Conservation (phyloP, 2,888 invertebrate species). For the Horisme vitalbata region DNA sequence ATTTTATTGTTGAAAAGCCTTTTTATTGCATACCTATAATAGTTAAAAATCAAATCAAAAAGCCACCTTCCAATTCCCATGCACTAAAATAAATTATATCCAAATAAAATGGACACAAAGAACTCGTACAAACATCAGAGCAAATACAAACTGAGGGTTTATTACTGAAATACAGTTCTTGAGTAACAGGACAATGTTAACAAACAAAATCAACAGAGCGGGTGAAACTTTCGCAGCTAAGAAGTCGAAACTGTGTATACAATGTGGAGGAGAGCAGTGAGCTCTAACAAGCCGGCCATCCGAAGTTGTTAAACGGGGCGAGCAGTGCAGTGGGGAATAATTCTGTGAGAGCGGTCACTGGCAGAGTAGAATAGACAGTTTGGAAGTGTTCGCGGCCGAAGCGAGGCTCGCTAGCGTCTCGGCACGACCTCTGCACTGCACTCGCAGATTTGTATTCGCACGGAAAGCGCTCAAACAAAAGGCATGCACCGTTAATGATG, state of each 20-base stretch:
- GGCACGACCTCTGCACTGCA: conserved; percentile 17
- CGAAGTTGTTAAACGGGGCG: conserved; percentile 69
- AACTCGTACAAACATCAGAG: conserved; percentile 33
- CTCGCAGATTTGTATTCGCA: conserved; percentile 26
- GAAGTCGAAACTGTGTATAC: conserved; percentile 73
- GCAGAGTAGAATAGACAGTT: conserved; percentile 54
- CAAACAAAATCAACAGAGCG: conserved; percentile 73
- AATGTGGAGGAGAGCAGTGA: conserved; percentile 63
- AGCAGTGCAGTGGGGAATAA: conserved; percentile 54
- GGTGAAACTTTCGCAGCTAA: conserved; percentile 70
- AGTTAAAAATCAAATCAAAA: conserved; percentile 18
- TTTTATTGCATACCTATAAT: too few species aligned
- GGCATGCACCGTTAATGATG: conserved; percentile 52
- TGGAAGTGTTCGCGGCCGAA: conserved; percentile 50
- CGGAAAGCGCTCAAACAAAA: conserved; percentile 25
- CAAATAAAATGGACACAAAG: conserved; percentile 28
- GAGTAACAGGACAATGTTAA: conserved; percentile 63
- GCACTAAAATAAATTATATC: conserved; percentile 19
- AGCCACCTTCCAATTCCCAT: conserved; percentile 25
- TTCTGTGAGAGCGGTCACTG: conserved; percentile 59
- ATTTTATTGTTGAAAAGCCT: too few species aligned
- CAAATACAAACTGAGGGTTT: conserved; percentile 41
- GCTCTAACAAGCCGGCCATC: conserved; percentile 74
- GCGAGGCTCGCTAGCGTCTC: conserved; percentile 26
- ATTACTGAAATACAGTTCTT: conserved; percentile 45